Percentiles rank a stretch among this genome's conserved stretches.
Evolutionary conservation across 2,888 invertebrate species (phyloP).

Genomic region (Patella depressa): DNA sequence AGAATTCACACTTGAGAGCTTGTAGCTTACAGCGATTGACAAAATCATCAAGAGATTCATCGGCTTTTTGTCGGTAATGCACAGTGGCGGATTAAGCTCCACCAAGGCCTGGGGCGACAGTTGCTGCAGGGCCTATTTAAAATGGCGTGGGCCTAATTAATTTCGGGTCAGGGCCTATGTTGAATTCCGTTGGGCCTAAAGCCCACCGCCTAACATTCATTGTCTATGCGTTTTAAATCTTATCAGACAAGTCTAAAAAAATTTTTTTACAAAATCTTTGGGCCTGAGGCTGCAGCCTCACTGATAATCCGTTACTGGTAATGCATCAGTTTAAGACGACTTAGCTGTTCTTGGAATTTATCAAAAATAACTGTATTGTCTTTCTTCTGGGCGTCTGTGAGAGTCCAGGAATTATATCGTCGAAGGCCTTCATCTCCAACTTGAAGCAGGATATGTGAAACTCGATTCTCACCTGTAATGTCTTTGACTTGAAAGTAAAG

Average conservation of each 20-base stretch:
- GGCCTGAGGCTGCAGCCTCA: too few relatives aligned
- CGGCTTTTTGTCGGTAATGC: neutral
- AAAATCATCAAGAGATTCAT: neutral
- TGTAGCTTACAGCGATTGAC: constrained; percentile 1
- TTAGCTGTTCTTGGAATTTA: neutral
- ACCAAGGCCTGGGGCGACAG: too few relatives aligned
- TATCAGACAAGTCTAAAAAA: too few relatives aligned
- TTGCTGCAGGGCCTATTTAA: too few relatives aligned
- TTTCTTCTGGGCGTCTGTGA: neutral
- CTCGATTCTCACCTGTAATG: neutral
- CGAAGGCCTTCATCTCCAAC: neutral
- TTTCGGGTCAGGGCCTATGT: too few relatives aligned
- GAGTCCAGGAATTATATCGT: neutral
- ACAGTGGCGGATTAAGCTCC: too few relatives aligned
- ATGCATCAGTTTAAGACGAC: neutral
- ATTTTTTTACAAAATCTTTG: too few relatives aligned
- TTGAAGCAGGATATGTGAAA: neutral
- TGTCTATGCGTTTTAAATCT: neutral
- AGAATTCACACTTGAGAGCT: neutral
- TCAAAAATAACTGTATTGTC: neutral
- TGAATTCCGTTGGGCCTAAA: too few relatives aligned
- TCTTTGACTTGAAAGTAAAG: constrained; percentile 3
- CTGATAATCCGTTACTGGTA: neutral
- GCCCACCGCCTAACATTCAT: too few relatives aligned
- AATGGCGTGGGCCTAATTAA: too few relatives aligned